A percentile compares a stretch with the other conserved stretches of the same genome.
Conservation (phyloP, 2,113 vertebrate species). For the Eurystomus gularis region DNA sequence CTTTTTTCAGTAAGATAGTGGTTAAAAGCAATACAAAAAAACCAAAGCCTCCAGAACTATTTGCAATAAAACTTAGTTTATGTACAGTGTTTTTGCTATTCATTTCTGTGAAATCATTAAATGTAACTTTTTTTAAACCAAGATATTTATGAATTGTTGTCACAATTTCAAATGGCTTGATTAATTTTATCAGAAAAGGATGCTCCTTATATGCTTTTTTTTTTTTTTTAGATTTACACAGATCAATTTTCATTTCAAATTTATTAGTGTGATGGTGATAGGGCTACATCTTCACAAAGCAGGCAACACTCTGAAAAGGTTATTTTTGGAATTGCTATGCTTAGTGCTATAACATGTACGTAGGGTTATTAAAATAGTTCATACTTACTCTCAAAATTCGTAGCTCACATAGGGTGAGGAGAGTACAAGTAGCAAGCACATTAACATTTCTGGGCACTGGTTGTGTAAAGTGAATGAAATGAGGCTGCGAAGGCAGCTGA, state of each 20-base stretch:
- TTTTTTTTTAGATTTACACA: background rate
- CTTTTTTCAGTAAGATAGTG: background rate
- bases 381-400: background rate
- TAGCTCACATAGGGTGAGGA: background rate
- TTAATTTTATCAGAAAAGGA: background rate
- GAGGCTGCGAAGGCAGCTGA: background rate
- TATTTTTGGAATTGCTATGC: background rate
- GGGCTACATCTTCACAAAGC: background rate
- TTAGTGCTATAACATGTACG: background rate
- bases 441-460: background rate
- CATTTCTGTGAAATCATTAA: background rate
- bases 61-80: background rate
- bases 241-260: background rate
- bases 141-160: background rate
- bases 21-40: background rate
- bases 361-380: background rate
- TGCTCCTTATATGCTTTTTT: background rate
- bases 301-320: background rate
- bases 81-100: background rate
- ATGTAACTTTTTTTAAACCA: background rate
- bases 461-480: background rate
- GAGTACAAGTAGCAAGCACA: background rate
- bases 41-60: background rate
- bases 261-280: background rate
- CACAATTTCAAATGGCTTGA: background rate